Evolutionary conservation across 2,113 vertebrate species (phyloP).

Genomic region (Salvelinus fontinalis): DNA sequence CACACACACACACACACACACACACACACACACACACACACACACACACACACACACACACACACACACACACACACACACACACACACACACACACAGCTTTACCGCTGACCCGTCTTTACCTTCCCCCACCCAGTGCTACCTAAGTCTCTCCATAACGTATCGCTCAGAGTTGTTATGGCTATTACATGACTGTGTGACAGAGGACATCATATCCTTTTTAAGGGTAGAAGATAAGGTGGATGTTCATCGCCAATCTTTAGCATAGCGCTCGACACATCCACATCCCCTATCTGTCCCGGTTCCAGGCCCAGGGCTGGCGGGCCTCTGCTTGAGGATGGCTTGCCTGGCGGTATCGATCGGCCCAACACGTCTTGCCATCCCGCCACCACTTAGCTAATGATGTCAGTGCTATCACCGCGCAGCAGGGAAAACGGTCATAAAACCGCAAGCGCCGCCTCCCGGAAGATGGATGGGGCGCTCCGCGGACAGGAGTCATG

Average conservation of each 20-base stretch:
- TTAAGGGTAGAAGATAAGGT: conserved; percentile 68
- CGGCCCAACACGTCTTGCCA: conserved; percentile 54
- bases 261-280: conserved; percentile 56
- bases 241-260: conserved; percentile 54
- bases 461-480: conserved; percentile 51
- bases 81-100: conserved; percentile 19
- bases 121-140: neutral
- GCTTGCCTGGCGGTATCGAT: conserved; percentile 58
- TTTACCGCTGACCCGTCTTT: neutral
- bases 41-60: neutral
- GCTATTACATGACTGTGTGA: conserved; percentile 44
- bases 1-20: too few species aligned
- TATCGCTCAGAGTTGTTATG: conserved; percentile 37
- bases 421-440: conserved; percentile 49
- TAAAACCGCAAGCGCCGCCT: conserved; percentile 37
- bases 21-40: too few species aligned
- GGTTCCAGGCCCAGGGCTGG: conserved; percentile 60
- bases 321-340: conserved; percentile 31
- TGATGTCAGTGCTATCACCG: conserved; percentile 56
- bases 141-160: neutral
- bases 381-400: conserved; percentile 75
- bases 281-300: conserved; percentile 57
- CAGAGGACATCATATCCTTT: conserved; percentile 61
- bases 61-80: conserved; percentile 22
- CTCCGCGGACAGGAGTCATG: conserved; percentile 48